Evolutionary conservation across 2,888 invertebrate species (phyloP), one percentile per base, ranked within the genome.

Genomic region (Spicauda simplicius): DNA sequence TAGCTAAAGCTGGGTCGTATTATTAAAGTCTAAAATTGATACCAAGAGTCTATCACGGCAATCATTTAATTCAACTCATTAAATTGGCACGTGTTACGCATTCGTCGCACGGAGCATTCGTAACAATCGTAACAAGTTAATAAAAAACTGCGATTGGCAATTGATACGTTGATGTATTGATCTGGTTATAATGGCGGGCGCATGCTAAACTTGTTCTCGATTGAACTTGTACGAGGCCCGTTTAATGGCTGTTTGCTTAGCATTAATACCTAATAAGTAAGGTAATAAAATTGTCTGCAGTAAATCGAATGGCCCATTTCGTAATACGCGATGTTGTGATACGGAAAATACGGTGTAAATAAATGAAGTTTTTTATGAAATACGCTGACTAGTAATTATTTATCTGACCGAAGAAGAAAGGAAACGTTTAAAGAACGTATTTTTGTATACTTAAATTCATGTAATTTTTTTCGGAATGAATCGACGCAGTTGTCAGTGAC

Each of bases 121-220:
- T 45, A 16, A n/a, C 18, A 11, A 1, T 18, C 25, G 58, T 20
- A 48, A 16, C 16, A 19, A 33, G 33, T 48, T 45, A 50, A 16
- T 64, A 64, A 52, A 65, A 58, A 65, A 65, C 37, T 53, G 1
- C 56, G 60, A 60, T 57, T 61, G 64, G 56, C 52, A 45, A 69
- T 71, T 67, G 69, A 69, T 64, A 67, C 25, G 58, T 69, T 66
- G 70, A 71, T 69, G 50, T 67, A 71, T 71, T 68, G 70, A 67
- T 48, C 53, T 57, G 45, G 59, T 63, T 63, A 66, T 68, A 54
- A 58, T 59, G 61, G 68, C 58, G 37, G 19, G 14, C 64, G 54
- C 52, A 52, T 52, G 65, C 53, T 57, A 52, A 64, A 65, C 65
- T 52, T 16, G 65, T 64, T 58, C 65, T 69, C 55, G 16, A 52